Evolutionary conservation across 2,888 invertebrate genomes (phyloP).

Genomic region (Teleogryllus oceanicus): DNA sequence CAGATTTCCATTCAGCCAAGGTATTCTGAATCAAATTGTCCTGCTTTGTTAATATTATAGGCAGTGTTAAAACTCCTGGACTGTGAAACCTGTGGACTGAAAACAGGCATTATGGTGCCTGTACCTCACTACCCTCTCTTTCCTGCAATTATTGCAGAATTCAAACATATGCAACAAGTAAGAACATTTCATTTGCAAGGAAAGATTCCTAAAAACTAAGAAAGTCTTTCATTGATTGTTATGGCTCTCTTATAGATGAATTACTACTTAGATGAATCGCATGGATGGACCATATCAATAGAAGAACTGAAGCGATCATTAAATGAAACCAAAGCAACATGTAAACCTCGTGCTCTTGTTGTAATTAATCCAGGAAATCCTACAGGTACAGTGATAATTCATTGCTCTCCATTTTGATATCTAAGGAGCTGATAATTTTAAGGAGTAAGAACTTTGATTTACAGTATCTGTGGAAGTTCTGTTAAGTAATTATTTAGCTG

Average conservation of each 20-base stretch:
- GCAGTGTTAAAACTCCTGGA: slow-evolving; percentile 70
- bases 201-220: too few species aligned
- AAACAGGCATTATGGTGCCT: slow-evolving; percentile 89
- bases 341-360: slow-evolving; percentile 78
- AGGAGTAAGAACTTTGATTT: too few species aligned
- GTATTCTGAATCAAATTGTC: too few species aligned
- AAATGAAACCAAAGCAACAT: slow-evolving; percentile 57
- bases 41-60: slow-evolving; percentile 42
- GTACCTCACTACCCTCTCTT: slow-evolving; percentile 99
- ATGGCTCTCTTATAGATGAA: slow-evolving; percentile 29
- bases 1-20: too few species aligned
- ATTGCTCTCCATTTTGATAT: too few species aligned
- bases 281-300: slow-evolving; percentile 78
- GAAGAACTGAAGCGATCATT: slow-evolving; percentile 75
- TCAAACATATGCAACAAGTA: slow-evolving; percentile 64
- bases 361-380: slow-evolving; percentile 99
- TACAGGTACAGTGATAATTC: slow-evolving; percentile 61
- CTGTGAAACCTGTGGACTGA: slow-evolving; percentile 54
- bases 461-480: too few species aligned
- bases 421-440: too few species aligned
- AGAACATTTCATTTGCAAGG: slow-evolving; percentile 33
- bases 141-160: slow-evolving; percentile 92
- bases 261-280: slow-evolving; percentile 77
- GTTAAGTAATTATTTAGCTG: too few species aligned
- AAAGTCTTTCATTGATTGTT: neutral